These are phyloP conservation scores for Oncorhynchus keta DNA, from an alignment of 2,113 vertebrate species.

Conservation along the genomic window DNA sequence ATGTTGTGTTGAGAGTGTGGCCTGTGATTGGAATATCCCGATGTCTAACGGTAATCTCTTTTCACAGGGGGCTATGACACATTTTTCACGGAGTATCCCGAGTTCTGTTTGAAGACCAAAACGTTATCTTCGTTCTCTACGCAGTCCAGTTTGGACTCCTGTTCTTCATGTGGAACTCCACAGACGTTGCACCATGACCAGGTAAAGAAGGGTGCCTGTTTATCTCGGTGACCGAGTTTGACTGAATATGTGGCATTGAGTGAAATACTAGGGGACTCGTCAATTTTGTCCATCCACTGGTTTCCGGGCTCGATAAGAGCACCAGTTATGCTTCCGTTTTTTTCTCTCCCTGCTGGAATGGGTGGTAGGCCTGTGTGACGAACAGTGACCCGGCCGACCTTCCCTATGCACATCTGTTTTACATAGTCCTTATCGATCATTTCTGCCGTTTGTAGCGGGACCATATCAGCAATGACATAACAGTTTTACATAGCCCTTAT, in stretches of 20 bases:
- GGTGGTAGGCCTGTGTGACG: slow-evolving; percentile 9
- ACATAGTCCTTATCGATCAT: slow-evolving; percentile 26
- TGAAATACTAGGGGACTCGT: not conserved
- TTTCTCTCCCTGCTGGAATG: not conserved
- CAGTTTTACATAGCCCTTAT: slow-evolving; percentile 20
- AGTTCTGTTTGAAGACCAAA: slow-evolving; percentile 83
- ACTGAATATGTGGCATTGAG: not conserved
- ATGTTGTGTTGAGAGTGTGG: slow-evolving; percentile 60
- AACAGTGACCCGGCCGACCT: slow-evolving; percentile 41
- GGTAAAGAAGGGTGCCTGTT: slow-evolving; percentile 79
- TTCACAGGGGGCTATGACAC: slow-evolving; percentile 91
- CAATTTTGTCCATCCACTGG: not conserved
- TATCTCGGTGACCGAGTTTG: slow-evolving; percentile 1
- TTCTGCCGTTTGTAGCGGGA: slow-evolving; percentile 38
- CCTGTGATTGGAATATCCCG: slow-evolving; percentile 23
- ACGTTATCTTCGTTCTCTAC: slow-evolving; percentile 72
- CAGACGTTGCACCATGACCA: slow-evolving; percentile 83
- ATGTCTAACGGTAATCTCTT: not conserved
- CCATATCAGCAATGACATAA: slow-evolving; percentile 18
- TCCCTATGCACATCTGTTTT: slow-evolving; percentile 83
- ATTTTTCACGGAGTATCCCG: slow-evolving; percentile 85
- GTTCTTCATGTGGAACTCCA: slow-evolving; percentile 89
- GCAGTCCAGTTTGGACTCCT: slow-evolving; percentile 82
- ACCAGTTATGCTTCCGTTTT: slow-evolving; percentile 58
- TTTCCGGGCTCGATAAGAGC: not conserved